Percentiles rank a stretch among this genome's conserved stretches.
These are phyloP conservation scores for Helarctos malayanus DNA, from an alignment of 2,797 vertebrate genomes.

Conservation along the genomic window DNA sequence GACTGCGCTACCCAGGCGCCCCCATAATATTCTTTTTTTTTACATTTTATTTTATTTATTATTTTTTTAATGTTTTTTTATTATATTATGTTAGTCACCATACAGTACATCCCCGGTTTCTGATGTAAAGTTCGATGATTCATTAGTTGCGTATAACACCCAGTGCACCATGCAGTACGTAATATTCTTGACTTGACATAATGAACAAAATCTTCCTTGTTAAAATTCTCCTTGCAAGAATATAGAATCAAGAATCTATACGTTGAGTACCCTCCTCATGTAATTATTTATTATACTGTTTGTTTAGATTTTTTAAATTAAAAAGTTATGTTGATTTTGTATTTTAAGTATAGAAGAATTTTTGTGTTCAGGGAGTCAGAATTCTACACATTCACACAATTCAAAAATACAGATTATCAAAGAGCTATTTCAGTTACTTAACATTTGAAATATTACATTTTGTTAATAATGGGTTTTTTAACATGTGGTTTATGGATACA, in stretches of 20 bases:
- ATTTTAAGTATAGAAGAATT: background rate
- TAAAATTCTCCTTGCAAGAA: background rate
- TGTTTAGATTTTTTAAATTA: background rate
- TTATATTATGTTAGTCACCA: too few species aligned
- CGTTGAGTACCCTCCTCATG: background rate
- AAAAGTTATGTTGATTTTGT: background rate
- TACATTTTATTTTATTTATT: too few species aligned
- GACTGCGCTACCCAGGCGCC: too few species aligned
- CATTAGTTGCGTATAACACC: too few species aligned
- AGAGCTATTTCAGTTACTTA: background rate
- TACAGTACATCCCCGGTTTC: too few species aligned
- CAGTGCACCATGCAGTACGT: too few species aligned
- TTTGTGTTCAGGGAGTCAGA: background rate
- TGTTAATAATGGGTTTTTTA: background rate
- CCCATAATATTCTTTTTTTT: background rate
- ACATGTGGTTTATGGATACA: background rate
- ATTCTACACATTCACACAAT: background rate
- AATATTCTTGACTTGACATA: background rate
- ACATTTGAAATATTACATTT: slow-evolving; percentile 19
- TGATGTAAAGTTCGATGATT: too few species aligned
- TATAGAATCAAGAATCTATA: background rate
- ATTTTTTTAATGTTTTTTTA: too few species aligned
- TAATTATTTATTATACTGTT: background rate
- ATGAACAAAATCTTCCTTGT: background rate
- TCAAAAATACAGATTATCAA: background rate